Base-by-base conservation (phyloP, 2,797 vertebrate genomes). In the Micromesistius poutassou region DNA sequence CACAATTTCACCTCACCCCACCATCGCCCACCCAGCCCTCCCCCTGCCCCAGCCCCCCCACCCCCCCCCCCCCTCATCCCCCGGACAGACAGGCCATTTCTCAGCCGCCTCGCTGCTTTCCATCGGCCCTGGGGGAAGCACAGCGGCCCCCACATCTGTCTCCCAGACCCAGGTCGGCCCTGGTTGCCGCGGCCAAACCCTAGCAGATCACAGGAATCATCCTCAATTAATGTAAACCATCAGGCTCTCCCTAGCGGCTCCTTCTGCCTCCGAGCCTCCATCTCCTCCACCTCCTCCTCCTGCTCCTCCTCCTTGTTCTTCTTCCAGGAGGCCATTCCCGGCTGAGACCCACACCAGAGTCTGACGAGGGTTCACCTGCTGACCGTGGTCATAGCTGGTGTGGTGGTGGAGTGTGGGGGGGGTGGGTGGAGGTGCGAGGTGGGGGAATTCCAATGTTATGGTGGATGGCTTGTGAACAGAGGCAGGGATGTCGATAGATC, bases 131-230 rank as follows among this genome's bases (percentile, higher is more conserved):
- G 88, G 83, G 88, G 90, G 83, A 88, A 42, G 86, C 82, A 78
- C 82, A 88, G 87, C 89, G 82, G 91, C 89, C 88, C 89, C 91
- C 91, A 93, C 92, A 94, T 94, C 93, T 94, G 93, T 93, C 93
- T 93, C 89, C 88, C 91, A 94, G 92, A 89, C 90, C 87, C 84
- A 81, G 86, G 89, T 92, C 91, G 89, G 89, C 90, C 85, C 90
- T 87, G 87, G 87, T 89, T 88, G 89, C 88, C 83, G 82, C 81
- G 86, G 86, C 85, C 86, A 86, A 81, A 89, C 85, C 87, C 87
- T 5, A 83, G 85, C 84, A 89, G 83, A 92, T 92, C 92, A 91
- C 91, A 91, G 90, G 85, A 89, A 93, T 91, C 89, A 90, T 92
- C 89, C 86, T 91, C 89, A 91, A 91, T 94, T 92, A 92, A 91